phyloP scores from a whole-genome alignment of 2,797 vertebrate species.

The Vespertilio murinus region DNA sequence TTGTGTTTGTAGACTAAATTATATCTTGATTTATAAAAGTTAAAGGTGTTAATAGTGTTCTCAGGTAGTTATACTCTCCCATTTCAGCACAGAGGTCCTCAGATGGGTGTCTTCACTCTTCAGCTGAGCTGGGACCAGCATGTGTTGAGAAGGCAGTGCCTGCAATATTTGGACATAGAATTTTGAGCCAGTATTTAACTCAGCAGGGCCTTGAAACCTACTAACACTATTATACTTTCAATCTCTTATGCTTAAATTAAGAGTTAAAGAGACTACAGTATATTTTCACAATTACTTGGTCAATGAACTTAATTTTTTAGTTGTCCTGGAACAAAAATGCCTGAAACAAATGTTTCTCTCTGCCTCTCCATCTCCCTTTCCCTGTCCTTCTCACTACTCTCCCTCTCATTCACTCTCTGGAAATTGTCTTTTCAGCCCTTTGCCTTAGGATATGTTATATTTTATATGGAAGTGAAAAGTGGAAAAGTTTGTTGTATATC shows the following conservation, averaged over 20 bases:
- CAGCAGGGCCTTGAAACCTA: background rate
- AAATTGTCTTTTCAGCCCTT: background rate
- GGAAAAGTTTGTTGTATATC: background rate
- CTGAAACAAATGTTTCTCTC: background rate
- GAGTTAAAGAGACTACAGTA: background rate
- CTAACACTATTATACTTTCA: background rate
- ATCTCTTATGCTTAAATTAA: background rate
- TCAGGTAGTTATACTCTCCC: background rate
- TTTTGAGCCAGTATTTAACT: background rate
- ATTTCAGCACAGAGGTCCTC: background rate
- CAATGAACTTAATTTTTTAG: background rate
- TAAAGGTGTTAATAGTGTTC: background rate
- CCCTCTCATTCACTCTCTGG: background rate
- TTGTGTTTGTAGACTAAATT: background rate
- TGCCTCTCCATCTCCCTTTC: background rate
- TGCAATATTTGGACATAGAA: background rate
- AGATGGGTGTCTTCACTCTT: background rate
- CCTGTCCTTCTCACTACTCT: background rate
- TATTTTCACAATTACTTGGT: background rate
- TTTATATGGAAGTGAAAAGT: background rate
- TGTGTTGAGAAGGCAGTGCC: background rate
- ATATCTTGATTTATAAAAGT: background rate
- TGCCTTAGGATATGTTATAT: background rate
- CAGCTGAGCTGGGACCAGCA: background rate
- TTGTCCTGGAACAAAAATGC: background rate